Evolutionary conservation across 1,140 invertebrate genomes (phyloP), one percentile per base, ranked within the genome.

Genomic region (Drosophila melanica): DNA sequence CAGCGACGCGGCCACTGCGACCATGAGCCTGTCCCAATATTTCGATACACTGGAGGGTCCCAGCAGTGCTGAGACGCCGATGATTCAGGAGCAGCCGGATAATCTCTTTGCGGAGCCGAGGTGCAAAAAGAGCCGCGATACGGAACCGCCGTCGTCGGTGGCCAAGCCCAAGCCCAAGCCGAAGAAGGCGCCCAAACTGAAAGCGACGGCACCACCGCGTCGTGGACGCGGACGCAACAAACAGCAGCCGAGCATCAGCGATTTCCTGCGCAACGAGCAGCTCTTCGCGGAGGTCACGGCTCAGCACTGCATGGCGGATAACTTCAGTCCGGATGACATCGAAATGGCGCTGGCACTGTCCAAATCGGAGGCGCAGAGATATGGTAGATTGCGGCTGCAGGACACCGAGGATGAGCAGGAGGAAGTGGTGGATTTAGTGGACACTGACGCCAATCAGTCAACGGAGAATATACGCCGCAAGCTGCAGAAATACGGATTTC

Each of bases 301-400:
- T 1, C 80, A 91, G 50, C 90, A 92, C 39, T 90, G 90, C 41
- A 51, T 78, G 27, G 77, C 79, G 9, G 91, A 92, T 30, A 90
- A 90, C 47, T 82, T 91, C 11, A 90, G 80, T 79, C 81, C 81
- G 5, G 75, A 91, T 58, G 91, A 92, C 57, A 90, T 92, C 54
- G 90, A 87, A 70, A 76, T 92, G 72, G 91, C 90, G 41, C 63
- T 92, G 64, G 90, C 87, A 9, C 58, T 92, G 18, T 92, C 90
- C 18, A 86, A 80, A 58, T 92, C 91, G 0, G 89, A 92, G 57
- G 76, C 75, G 2, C 81, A 92, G 35, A 85, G 74, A 42, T 51
- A 47, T 11, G 81, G 78, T 6, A 30, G 57, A 3, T 30, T 74
- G 6, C 48, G 48, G 0, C 14, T 70, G 10, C 18, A 58, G 0